Base-by-base conservation (phyloP, 2,113 vertebrate genomes). In the Lynx canadensis region DNA sequence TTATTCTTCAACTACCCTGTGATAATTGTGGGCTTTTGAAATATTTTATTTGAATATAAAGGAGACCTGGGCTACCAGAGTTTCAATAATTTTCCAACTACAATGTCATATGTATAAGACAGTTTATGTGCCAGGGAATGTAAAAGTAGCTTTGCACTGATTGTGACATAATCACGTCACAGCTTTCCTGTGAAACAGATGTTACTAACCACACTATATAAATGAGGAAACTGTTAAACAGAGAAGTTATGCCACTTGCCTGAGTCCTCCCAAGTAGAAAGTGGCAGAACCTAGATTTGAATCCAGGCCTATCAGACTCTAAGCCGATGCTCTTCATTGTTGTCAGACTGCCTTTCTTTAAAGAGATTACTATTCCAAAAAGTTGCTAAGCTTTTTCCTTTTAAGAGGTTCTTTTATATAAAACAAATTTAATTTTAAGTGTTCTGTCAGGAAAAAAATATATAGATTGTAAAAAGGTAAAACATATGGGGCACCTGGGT, bases 41-140 rank as follows among this genome's bases (percentile, higher is more conserved):
- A 94, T 86, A 92, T 94, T 89, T 94, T 74, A 55, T n/a, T 88
- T 85, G 13, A 94, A 95, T 78, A 1, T 85, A 85, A 88, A 91
- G 68, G 23, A 82, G 63, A 74, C 21, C 45, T 68, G 23, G 33
- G 50, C 27, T 50, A 82, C 19, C 50, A 89, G 29, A 83, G 21
- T 86, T 94, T 90, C 50, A 94, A n/a, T 90, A 41, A 50, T 7
- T 93, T 90, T 83, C 41, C 45, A 92, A 79, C 23, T 60, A 57
- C 41, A 7, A 92, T 29, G 55, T 83, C 27, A 60, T 38, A 89
- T 86, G 25, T 45, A 76, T 18, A 55, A 93, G 27, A 73, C 92
- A 65, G 11, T 78, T 76, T 90, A 86, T 84, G 31, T 66, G 50
- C 15, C 57, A 63, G 21, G n/a, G 29, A 90, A 87, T 29, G 29